phyloP scores from a whole-genome alignment of 2,113 vertebrate species.

The Plotosus lineatus region DNA sequence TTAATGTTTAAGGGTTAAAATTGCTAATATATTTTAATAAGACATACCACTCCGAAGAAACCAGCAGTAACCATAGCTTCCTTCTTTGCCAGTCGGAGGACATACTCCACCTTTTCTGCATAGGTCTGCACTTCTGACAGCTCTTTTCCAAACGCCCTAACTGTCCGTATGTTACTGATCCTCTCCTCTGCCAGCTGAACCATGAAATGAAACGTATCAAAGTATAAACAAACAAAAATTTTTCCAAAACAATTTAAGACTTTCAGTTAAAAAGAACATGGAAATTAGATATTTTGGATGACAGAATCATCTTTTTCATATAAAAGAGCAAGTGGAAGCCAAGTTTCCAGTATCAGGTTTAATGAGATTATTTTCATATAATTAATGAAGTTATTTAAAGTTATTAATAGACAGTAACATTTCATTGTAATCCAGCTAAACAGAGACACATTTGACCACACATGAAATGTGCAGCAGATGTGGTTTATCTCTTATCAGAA shows the following conservation, averaged over 20 bases:
- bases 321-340: not conserved
- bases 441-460: not conserved
- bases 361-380: not conserved
- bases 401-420: no score
- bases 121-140: constrained; percentile 82
- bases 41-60: constrained; percentile 90
- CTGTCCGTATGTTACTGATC: constrained; percentile 93
- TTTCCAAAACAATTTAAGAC: not conserved
- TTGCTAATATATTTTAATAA: not conserved
- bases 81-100: constrained; percentile 82
- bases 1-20: not conserved
- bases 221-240: not conserved
- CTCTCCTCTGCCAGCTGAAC: constrained; percentile 91
- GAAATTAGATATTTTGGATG: not conserved
- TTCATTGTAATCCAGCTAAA: not conserved
- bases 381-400: no score
- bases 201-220: constrained; percentile 13
- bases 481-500: not conserved
- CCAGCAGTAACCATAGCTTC: constrained; percentile 83
- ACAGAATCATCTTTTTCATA: not conserved
- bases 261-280: not conserved
- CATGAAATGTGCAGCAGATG: not conserved
- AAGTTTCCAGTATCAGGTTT: not conserved
- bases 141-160: constrained; percentile 94
- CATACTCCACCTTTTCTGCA: constrained; percentile 71